Evolutionary conservation across 92 coral and sea anemone species (phyloP), one percentile per base, ranked within the genome.

Genomic region (Epizoanthus ramosus): DNA sequence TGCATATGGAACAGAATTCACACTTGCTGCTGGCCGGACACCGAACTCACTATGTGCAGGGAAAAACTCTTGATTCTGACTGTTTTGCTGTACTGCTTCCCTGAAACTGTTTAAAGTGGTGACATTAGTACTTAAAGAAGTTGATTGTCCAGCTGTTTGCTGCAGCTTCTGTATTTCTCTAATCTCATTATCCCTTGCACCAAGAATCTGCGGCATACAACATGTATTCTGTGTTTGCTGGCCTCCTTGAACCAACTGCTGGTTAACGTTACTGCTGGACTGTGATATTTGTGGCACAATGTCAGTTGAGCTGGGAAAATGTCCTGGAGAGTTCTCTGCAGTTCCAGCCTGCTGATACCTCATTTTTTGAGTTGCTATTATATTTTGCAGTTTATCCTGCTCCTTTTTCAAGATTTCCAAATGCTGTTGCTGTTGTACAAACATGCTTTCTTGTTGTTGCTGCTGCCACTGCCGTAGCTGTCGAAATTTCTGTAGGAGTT

Each of bases 401-500:
- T 90, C 94, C 88, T 87, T 84, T 80, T 71, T 87, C 1, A 94
- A 57, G 3, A 92, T 86, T 67, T 91, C 94, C 95, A 91, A 88
- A 43, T 88, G 91, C 61, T 92, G 93, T 53, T 91, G 97, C 35
- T 90, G 99, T 57, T 90, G 98, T 60, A 87, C 85, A 81, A 86
- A 85, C 97, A 97, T 93, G 86, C 88, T 97, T 58, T 97, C 97
- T 64, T 97, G 98, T 37, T 93, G 96, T 24, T 97, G 99, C 68
- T 94, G 98, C 43, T 94, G 98, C 99, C 99, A 97, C n/a, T 90
- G 99, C 22, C 96, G 94, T 19, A 97, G 91, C 70, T 97, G 97
- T 45, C 97, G 83, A 68, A 97, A 91, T 80, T 97, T 97, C 74
- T 93, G 92, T 35, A 97, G 81, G 18, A 97, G 88, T 74, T 93